Percentiles rank a stretch among this genome's conserved stretches.
These are phyloP conservation scores for Mycetomoellerius zeteki DNA, from an alignment of 1,140 invertebrate species.

Conservation along the genomic window DNA sequence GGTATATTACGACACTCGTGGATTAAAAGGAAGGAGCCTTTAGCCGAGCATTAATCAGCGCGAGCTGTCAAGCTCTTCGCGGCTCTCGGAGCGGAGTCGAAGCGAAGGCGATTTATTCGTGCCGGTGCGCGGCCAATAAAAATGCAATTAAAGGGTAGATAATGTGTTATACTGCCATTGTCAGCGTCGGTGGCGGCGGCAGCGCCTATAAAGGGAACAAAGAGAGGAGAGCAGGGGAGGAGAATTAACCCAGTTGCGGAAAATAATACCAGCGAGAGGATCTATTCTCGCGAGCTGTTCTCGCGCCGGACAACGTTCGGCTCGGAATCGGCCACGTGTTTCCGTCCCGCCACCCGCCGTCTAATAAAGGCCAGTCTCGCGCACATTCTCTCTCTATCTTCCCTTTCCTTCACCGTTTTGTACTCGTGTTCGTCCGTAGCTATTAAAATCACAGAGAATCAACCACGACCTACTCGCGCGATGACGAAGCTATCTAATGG, in stretches of 20 bases:
- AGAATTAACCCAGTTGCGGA: conserved; percentile 81
- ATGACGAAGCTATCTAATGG: conserved; percentile 42
- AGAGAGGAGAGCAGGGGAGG: conserved; percentile 54
- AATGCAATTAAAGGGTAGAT: conserved; percentile 81
- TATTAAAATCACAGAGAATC: conserved; percentile 57
- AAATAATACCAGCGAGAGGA: conserved; percentile 77
- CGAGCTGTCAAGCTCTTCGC: conserved; percentile 27
- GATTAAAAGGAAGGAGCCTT: conserved; percentile 63
- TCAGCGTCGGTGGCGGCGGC: conserved; percentile 40
- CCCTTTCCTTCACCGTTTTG: conserved; percentile 41
- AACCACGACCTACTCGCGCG: conserved; percentile 30
- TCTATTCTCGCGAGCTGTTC: conserved; percentile 77
- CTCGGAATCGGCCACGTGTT: conserved; percentile 71
- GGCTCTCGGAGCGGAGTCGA: conserved; percentile 34
- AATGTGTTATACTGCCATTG: conserved; percentile 77
- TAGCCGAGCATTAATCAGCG: conserved; percentile 66
- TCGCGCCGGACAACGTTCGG: conserved; percentile 64
- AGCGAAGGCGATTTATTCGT: conserved; percentile 67
- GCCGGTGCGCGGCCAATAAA: conserved; percentile 77
- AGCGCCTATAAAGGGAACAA: conserved; percentile 57
- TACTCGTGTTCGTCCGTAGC: conserved; percentile 38
- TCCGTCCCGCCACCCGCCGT: conserved; percentile 56
- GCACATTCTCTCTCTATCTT: conserved; percentile 26
- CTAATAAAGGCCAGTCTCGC: conserved; percentile 73
- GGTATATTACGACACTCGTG: conserved; percentile 54